Conservation (phyloP, 2,888 invertebrate genomes). For the Hemistola chrysoprasaria region DNA sequence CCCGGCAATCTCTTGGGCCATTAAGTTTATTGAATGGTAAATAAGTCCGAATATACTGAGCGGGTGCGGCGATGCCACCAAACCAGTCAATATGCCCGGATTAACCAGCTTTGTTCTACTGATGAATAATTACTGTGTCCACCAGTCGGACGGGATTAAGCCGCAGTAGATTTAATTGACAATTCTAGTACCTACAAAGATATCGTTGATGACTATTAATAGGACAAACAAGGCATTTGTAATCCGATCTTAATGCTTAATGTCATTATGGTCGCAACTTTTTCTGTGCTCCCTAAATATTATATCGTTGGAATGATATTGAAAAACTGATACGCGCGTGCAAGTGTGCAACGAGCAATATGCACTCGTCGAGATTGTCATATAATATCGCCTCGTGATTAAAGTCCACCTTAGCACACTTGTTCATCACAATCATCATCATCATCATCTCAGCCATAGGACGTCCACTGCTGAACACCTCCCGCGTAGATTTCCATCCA, state of each 20-base stretch:
- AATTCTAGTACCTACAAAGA: too few species aligned
- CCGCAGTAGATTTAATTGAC: slow-evolving; percentile 78
- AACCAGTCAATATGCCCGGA: slow-evolving; percentile 71
- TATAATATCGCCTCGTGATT: too few species aligned
- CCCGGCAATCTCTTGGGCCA: slow-evolving; percentile 34
- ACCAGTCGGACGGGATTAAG: slow-evolving; percentile 70
- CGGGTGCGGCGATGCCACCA: slow-evolving; percentile 43
- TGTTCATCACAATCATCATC: too few species aligned
- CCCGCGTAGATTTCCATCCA: too few species aligned
- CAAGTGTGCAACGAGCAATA: too few species aligned
- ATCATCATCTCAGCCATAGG: too few species aligned
- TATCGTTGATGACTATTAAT: slow-evolving; percentile 72
- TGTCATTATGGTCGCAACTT: slow-evolving; percentile 22
- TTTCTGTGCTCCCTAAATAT: too few species aligned
- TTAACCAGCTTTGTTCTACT: slow-evolving; percentile 71
- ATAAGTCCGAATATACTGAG: slow-evolving; percentile 46
- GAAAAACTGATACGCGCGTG: too few species aligned
- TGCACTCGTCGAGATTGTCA: too few species aligned
- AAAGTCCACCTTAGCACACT: too few species aligned
- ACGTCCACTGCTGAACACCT: too few species aligned
- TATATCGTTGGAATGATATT: too few species aligned
- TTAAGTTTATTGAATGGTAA: slow-evolving; percentile 58
- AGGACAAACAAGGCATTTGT: slow-evolving; percentile 54
- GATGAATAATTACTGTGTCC: slow-evolving; percentile 76
- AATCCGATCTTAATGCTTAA: slow-evolving; percentile 44